phyloP scores from a whole-genome alignment of 2,888 invertebrate species.

The Coenonympha glycerion region DNA sequence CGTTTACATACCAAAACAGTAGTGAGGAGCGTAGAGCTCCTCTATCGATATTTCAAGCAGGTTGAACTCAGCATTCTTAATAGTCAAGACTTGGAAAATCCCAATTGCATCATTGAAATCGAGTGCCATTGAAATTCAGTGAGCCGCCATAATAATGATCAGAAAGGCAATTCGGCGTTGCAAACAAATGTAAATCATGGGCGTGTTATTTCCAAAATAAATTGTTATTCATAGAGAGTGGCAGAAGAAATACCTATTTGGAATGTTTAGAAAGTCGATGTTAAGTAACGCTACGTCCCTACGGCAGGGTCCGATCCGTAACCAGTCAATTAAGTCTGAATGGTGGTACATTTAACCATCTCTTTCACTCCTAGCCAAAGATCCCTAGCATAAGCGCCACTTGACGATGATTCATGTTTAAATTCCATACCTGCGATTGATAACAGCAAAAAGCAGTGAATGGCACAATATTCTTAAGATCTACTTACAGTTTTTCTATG shows the following conservation, averaged over 20 bases:
- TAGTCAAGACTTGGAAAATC: slow-evolving; percentile 24
- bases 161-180: slow-evolving; percentile 20
- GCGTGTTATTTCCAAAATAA: slow-evolving; percentile 48
- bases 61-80: slow-evolving; percentile 18
- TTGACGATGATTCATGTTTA: slow-evolving; percentile 72
- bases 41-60: slow-evolving; percentile 41
- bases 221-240: slow-evolving; percentile 48
- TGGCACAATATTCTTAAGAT: slow-evolving; percentile 57
- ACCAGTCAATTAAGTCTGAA: slow-evolving; percentile 74
- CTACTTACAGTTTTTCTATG: slow-evolving; percentile 17
- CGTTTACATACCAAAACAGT: slow-evolving; percentile 57
- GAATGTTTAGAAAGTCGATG: slow-evolving; percentile 72
- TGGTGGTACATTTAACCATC: slow-evolving; percentile 62
- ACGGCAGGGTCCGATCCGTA: slow-evolving; percentile 68
- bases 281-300: slow-evolving; percentile 68
- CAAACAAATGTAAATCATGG: slow-evolving; percentile 27
- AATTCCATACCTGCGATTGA: slow-evolving; percentile 72
- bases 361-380: slow-evolving; percentile 60
- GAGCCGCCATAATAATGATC: slow-evolving; percentile 21
- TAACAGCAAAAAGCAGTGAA: slow-evolving; percentile 68
- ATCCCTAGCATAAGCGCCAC: slow-evolving; percentile 68
- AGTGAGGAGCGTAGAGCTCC: slow-evolving; percentile 45
- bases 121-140: slow-evolving; percentile 27
- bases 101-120: slow-evolving; percentile 24
- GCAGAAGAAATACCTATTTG: slow-evolving; percentile 52